Evolutionary conservation across 2,797 vertebrate species (phyloP).

Genomic region (Pseudochirops corinnae): DNA sequence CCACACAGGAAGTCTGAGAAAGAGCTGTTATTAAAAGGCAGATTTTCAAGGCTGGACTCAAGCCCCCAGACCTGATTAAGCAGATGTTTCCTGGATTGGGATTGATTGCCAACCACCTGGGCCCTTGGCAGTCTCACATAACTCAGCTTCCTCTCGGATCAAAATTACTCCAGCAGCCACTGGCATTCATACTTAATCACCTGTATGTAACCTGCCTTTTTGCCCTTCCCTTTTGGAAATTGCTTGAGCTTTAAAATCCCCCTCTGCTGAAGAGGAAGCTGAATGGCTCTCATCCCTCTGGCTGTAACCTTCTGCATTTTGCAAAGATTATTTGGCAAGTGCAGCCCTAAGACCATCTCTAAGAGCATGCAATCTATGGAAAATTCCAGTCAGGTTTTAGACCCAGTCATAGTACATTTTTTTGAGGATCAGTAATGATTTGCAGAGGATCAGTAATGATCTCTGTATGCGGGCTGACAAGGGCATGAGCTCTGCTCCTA

Average conservation of each 20-base stretch:
- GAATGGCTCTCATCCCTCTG: conserved; percentile 22
- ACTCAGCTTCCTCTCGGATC: background rate
- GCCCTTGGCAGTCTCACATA: background rate
- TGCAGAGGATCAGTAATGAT: conserved; percentile 69
- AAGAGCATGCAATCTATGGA: conserved; percentile 50
- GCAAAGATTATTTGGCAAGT: conserved; percentile 63
- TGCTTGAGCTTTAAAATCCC: conserved; percentile 34
- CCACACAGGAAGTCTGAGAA: background rate
- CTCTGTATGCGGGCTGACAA: conserved; percentile 62
- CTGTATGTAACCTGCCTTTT: conserved; percentile 3
- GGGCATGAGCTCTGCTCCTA: conserved; percentile 57
- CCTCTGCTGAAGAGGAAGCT: conserved; percentile 41
- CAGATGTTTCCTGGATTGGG: conserved; percentile 9
- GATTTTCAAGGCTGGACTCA: background rate
- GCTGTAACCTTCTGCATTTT: conserved; percentile 38
- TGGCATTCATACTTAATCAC: conserved; percentile 27
- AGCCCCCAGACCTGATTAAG: background rate
- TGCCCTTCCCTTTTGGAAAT: background rate
- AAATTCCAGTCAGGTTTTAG: conserved; percentile 66
- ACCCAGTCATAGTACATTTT: conserved; percentile 56
- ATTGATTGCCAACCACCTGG: conserved; percentile 33
- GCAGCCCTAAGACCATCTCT: conserved; percentile 53
- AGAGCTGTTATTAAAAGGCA: background rate
- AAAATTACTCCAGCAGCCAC: conserved; percentile 14
- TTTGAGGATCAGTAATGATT: conserved; percentile 72